Base-by-base conservation (phyloP, 2,113 vertebrate species). In the Furnarius figulus region DNA sequence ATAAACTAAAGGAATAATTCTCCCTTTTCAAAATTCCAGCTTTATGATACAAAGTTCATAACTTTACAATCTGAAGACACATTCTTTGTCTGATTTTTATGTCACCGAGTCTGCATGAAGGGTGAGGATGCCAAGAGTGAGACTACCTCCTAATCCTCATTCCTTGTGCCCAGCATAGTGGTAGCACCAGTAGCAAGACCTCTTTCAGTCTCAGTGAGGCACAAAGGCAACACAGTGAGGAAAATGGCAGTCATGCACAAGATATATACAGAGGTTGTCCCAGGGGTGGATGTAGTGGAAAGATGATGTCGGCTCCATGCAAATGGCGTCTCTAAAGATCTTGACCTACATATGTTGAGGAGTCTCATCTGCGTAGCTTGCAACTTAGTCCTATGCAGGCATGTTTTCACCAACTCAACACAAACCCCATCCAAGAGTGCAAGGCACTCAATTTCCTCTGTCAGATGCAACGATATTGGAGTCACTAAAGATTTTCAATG, bases 61-160 rank as follows among this genome's bases (percentile, higher is more conserved):
- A 44, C 31, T 55, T 79, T 39, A 31, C 10, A 76, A 2, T 40
- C 21, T 68, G 67, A 72, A 49, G 27, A 55, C 11, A 53, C 6
- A 37, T 4, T 1, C 27, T 66, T 88, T 73, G 16, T 20, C 25
- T 56, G 19, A 70, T 74, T 92, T 88, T 80, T 62, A 12, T 58
- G 6, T 66, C 50, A 40, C 0, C 65, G 23, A 82, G 3, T 55
- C 35, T 49, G 10, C 3, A 0, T 71, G 33, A 90, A 80, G 2
- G 5, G 30, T 71, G 49, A 70, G 31, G 31, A 74, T 18, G 56
- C 21, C 9, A n/a, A 16, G 17, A 42, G 6, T 12, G 20, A 92
- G 9, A 40, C 7, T 7, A 37, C 9, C 8, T 49, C 37, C 15
- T 33, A 65, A 25, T 11, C 10, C 30, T 37, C 0, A 0, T 18